phyloP scores from a whole-genome alignment of 2,888 invertebrate species.

The Ectemnius cavifrons region DNA sequence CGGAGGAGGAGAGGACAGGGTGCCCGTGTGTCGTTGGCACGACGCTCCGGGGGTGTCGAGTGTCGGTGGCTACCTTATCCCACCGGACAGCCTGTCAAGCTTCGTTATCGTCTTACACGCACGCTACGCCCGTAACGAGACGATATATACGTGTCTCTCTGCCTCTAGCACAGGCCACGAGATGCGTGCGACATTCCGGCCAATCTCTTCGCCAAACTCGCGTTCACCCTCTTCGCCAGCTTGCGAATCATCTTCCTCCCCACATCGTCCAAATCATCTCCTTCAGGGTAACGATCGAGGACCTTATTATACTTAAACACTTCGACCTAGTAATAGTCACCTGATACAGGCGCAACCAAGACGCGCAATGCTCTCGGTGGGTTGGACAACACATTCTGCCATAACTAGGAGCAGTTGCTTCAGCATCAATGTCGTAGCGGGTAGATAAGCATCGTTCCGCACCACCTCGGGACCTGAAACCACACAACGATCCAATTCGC shows the following conservation, averaged over 20 bases:
- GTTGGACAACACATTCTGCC: slow-evolving; percentile 94
- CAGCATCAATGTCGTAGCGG: slow-evolving; percentile 86
- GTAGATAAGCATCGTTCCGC: slow-evolving; percentile 67
- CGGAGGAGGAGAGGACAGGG: slow-evolving; percentile 17
- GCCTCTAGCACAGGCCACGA: slow-evolving; percentile 10
- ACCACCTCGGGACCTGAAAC: slow-evolving; percentile 69
- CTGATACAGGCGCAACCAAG: slow-evolving; percentile 94
- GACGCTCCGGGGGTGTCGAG: slow-evolving; percentile 70
- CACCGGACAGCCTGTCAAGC: slow-evolving; percentile 76
- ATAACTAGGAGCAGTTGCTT: slow-evolving; percentile 91
- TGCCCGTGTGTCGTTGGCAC: slow-evolving; percentile 54
- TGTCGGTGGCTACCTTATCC: slow-evolving; percentile 75
- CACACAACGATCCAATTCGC: too few relatives aligned
- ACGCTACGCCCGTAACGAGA: slow-evolving; percentile 57
- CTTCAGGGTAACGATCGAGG: neutral
- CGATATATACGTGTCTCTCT: slow-evolving; percentile 53
- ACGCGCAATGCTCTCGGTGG: slow-evolving; percentile 93
- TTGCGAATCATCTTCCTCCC: neutral
- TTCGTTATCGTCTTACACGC: slow-evolving; percentile 76
- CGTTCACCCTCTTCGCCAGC: neutral
- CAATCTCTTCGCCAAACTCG: slow-evolving; percentile 46
- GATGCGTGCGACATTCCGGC: slow-evolving; percentile 46
- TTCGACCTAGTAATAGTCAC: slow-evolving; percentile 68
- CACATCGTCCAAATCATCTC: neutral
- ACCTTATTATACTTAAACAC: too few relatives aligned